A percentile compares a stretch with the other conserved stretches of the same genome.
Conservation (phyloP, 2,888 invertebrate species). For the Drosophila anceps region DNA sequence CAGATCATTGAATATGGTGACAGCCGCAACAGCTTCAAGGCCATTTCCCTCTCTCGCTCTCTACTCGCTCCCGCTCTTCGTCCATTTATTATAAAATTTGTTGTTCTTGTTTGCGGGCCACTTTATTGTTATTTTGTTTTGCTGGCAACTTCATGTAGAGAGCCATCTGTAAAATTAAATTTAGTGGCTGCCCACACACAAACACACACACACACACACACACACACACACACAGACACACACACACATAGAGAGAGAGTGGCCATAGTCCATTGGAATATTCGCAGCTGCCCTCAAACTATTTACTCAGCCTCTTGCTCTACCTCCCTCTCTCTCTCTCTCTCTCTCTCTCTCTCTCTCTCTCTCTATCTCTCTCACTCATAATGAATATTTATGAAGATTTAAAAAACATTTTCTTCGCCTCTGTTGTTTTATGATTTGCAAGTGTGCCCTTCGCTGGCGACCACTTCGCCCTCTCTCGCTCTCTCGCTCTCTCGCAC, state of each 20-base stretch:
- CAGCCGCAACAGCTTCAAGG: conserved; percentile 32
- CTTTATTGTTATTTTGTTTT: conserved; percentile 64
- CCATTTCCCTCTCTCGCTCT: background rate
- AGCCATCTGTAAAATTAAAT: conserved; percentile 75
- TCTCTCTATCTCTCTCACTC: conserved; percentile 24
- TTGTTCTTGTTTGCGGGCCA: conserved; percentile 33
- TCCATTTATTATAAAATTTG: no score
- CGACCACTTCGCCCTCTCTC: background rate
- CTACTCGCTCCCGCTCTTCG: no score
- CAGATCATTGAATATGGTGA: conserved; percentile 30
- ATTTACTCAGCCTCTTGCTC: conserved; percentile 65
- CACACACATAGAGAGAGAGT: conserved; percentile 2
- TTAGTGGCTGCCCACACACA: conserved; percentile 42
- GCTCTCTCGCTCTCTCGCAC: background rate
- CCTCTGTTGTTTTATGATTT: conserved; percentile 84
- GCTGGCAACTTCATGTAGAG: conserved; percentile 55
- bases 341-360: background rate
- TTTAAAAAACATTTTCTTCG: conserved; percentile 83
- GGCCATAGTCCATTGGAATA: conserved; percentile 55
- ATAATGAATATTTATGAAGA: conserved; percentile 84
- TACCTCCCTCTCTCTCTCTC: conserved; percentile 30
- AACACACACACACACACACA: background rate
- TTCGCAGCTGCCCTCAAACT: conserved; percentile 70
- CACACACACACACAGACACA: background rate
- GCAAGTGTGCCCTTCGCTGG: conserved; percentile 69